phyloP scores from a whole-genome alignment of 2,888 invertebrate genomes.

The Sphaerophoria rueppellii region DNA sequence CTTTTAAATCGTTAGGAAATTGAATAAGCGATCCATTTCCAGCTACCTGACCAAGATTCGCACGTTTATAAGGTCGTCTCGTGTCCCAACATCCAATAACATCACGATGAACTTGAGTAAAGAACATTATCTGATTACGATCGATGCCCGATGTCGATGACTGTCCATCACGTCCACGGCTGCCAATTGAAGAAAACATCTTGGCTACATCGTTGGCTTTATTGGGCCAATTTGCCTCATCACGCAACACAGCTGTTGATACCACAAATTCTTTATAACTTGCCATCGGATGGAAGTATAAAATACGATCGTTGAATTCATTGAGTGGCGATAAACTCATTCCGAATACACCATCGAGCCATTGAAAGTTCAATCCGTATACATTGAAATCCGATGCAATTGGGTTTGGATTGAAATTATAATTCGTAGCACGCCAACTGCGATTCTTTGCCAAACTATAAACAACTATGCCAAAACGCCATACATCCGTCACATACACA shows the following conservation, averaged over 20 bases:
- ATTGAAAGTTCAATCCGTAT: conserved; percentile 90
- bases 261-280: conserved; percentile 90
- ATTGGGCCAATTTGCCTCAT: conserved; percentile 83
- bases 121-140: conserved; percentile 88
- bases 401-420: conserved; percentile 80
- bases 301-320: conserved; percentile 84
- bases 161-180: conserved; percentile 86
- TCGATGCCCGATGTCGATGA: conserved; percentile 89
- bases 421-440: conserved; percentile 81
- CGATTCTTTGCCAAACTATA: conserved; percentile 79
- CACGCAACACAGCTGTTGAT: conserved; percentile 85
- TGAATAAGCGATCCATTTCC: conserved; percentile 84
- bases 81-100: conserved; percentile 92
- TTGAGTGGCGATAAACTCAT: conserved; percentile 85
- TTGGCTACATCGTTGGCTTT: conserved; percentile 78
- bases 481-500: conserved; percentile 86
- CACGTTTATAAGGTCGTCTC: conserved; percentile 86
- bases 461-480: conserved; percentile 84
- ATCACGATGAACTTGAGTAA: conserved; percentile 89
- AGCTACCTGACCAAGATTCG: conserved; percentile 83
- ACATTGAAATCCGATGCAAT: conserved; percentile 88
- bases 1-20: conserved; percentile 91
- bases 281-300: conserved; percentile 92
- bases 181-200: conserved; percentile 79
- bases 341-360: conserved; percentile 92